phyloP scores from a whole-genome alignment of 2,113 vertebrate genomes.

The Cairina moschata region DNA sequence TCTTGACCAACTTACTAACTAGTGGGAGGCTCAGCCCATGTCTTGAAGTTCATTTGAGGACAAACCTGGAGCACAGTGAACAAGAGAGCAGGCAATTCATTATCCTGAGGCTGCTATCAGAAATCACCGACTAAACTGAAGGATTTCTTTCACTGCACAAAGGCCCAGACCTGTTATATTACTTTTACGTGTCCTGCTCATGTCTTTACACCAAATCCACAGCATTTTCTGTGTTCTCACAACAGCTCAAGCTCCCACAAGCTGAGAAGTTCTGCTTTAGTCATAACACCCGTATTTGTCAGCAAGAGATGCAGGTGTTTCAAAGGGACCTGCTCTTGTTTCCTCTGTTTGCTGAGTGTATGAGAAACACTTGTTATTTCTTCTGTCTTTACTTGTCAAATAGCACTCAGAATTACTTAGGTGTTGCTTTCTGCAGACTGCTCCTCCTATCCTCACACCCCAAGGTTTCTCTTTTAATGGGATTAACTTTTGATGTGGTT shows the following conservation, averaged over 20 bases:
- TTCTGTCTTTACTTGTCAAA: neutral
- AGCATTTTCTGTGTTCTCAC: neutral
- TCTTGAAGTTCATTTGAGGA: neutral
- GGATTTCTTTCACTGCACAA: neutral
- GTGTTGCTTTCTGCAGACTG: neutral
- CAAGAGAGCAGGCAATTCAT: neutral
- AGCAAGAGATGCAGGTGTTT: neutral
- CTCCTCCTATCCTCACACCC: neutral
- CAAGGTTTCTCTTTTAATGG: neutral
- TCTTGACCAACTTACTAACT: neutral
- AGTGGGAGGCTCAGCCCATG: neutral
- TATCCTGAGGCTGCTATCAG: neutral
- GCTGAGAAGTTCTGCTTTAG: neutral
- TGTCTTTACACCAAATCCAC: neutral
- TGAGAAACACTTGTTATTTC: neutral
- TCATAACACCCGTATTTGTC: neutral
- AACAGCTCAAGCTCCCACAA: neutral
- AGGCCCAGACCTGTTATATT: neutral
- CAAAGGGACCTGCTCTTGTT: neutral
- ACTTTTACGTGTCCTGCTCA: neutral
- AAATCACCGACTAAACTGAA: neutral
- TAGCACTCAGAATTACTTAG: neutral
- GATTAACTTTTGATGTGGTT: neutral
- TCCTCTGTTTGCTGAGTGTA: neutral
- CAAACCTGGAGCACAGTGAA: neutral